These are phyloP conservation scores for Ochropleura leucogaster DNA, from an alignment of 2,888 invertebrate genomes.

Conservation along the genomic window DNA sequence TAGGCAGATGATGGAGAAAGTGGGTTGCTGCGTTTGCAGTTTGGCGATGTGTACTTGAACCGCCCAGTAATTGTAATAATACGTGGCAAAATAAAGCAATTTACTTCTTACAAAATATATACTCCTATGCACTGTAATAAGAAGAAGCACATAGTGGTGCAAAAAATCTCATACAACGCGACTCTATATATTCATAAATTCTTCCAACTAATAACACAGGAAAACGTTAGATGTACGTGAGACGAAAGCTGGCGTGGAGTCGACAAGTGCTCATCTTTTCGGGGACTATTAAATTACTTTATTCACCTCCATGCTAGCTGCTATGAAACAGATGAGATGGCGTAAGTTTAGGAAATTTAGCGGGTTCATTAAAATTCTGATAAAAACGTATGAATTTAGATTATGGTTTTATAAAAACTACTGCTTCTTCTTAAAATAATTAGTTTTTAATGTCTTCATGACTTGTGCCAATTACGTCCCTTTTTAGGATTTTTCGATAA, in stretches of 20 bases:
- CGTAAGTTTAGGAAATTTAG: conserved; percentile 41
- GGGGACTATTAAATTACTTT: conserved; percentile 80
- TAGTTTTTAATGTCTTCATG: not conserved
- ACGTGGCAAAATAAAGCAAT: conserved; percentile 1
- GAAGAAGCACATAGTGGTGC: not conserved
- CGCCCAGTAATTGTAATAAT: not conserved
- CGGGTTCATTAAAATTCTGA: not conserved
- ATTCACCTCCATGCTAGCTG: conserved; percentile 73
- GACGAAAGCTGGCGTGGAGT: conserved; percentile 65
- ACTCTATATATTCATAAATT: conserved; percentile 38
- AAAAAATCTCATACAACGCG: conserved; percentile 27
- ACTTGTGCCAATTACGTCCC: not conserved
- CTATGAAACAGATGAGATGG: conserved; percentile 64
- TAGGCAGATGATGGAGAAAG: too few species aligned
- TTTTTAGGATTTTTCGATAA: not conserved
- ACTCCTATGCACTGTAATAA: not conserved
- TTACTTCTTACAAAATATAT: not conserved
- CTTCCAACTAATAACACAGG: conserved; percentile 50
- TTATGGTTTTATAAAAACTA: not conserved
- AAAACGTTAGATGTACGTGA: conserved; percentile 50
- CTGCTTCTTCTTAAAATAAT: not conserved
- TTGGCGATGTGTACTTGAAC: too few species aligned
- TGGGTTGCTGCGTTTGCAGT: too few species aligned
- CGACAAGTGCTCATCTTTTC: conserved; percentile 77
- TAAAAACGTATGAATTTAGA: not conserved